These are phyloP conservation scores for Drosophila serrata DNA, from an alignment of 1,140 invertebrate genomes.

Conservation along the genomic window DNA sequence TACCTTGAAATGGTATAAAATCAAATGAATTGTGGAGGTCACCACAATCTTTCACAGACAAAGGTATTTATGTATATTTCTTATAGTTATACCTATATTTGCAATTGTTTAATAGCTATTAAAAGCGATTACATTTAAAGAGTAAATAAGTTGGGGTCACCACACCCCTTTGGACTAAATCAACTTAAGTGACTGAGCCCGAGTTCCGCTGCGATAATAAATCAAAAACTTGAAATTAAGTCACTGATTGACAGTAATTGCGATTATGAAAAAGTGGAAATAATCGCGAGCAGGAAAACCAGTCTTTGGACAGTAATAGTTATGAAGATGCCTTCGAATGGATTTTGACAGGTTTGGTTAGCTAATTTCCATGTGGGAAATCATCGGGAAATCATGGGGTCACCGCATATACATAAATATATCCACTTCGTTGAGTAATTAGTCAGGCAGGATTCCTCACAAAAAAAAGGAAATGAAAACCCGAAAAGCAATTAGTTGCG, in stretches of 20 bases:
- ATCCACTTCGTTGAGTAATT: constrained; percentile 14
- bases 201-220: constrained; percentile 23
- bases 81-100: neutral
- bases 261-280: constrained; percentile 40
- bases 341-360: constrained; percentile 69
- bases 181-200: constrained; percentile 11
- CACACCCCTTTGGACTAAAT: constrained; percentile 11
- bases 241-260: constrained; percentile 45
- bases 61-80: no score
- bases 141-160: constrained; percentile 17
- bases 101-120: constrained; percentile 10
- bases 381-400: constrained; percentile 8
- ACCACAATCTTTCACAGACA: no score
- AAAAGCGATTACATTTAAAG: neutral
- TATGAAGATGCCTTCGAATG: constrained; percentile 77
- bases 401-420: constrained; percentile 12
- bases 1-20: no score
- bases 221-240: constrained; percentile 38
- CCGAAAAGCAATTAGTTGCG: constrained; percentile 23
- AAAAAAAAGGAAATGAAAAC: neutral
- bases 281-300: constrained; percentile 28
- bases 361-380: constrained; percentile 48
- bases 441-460: constrained; percentile 9
- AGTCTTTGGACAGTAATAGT: constrained; percentile 33
- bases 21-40: no score